These are phyloP conservation scores for Thalassarche chlororhynchos DNA, from an alignment of 2,113 vertebrate genomes.

Conservation along the genomic window DNA sequence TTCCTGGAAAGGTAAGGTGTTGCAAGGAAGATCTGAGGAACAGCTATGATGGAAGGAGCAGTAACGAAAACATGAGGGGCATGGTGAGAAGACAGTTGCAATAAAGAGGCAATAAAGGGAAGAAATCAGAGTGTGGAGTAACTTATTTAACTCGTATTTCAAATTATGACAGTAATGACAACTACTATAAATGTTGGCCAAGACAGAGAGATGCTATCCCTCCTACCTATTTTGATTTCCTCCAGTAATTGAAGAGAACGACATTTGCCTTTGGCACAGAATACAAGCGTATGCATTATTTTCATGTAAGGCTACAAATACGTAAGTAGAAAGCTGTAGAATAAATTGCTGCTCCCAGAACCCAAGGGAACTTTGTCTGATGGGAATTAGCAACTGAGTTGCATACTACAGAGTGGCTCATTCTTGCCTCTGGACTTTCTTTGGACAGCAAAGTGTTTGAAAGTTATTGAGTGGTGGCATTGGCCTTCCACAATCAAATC, in stretches of 20 bases:
- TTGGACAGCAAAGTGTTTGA: background rate
- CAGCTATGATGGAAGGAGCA: background rate
- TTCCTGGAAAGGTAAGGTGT: background rate
- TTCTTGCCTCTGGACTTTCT: background rate
- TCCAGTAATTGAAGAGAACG: background rate
- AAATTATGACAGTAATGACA: background rate
- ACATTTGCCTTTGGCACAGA: background rate
- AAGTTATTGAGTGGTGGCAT: conserved; percentile 9
- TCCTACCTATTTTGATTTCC: background rate
- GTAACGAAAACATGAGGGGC: background rate
- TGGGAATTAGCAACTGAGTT: conserved; percentile 15
- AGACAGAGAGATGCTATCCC: background rate
- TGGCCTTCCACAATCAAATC: conserved; percentile 15
- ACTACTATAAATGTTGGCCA: background rate
- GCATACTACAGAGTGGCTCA: background rate
- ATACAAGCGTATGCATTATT: background rate
- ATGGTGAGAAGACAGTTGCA: background rate
- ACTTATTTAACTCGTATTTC: background rate
- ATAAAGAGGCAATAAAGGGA: background rate
- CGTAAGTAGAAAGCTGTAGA: background rate
- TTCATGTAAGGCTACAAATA: background rate
- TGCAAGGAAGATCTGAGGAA: background rate
- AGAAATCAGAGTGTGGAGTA: background rate
- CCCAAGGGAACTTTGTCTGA: background rate
- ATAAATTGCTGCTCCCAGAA: conserved; percentile 9